phyloP scores from a whole-genome alignment of 2,797 vertebrate species.

The Salarias fasciatus region DNA sequence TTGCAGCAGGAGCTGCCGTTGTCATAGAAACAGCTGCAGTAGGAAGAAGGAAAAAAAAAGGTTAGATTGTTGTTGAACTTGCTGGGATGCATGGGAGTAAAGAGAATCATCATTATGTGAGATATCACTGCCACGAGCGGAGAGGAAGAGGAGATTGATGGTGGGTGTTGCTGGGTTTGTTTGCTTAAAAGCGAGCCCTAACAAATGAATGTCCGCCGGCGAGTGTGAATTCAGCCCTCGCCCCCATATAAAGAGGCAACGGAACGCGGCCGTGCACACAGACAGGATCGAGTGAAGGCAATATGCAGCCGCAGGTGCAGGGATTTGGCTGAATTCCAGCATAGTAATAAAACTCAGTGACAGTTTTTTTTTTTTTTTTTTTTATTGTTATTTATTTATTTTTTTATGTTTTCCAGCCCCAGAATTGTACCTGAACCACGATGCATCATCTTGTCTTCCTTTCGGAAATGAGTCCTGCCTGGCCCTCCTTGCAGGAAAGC shows the following conservation, averaged over 20 bases:
- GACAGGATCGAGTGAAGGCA: constrained; percentile 42
- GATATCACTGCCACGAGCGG: constrained; percentile 52
- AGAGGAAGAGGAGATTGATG: constrained; percentile 30
- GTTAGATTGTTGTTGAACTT: constrained; percentile 78
- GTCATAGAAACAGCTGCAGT: constrained; percentile 83
- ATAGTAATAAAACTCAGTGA: constrained; percentile 61
- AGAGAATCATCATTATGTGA: constrained; percentile 74
- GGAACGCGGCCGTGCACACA: constrained; percentile 10
- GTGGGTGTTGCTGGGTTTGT: constrained; percentile 58
- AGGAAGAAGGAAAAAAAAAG: constrained; percentile 56
- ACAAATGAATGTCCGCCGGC: constrained; percentile 46
- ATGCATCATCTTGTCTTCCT: constrained; percentile 56
- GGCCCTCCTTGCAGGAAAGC: constrained; percentile 50
- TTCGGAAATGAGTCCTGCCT: constrained; percentile 52
- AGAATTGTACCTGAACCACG: constrained; percentile 44
- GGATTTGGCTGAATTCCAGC: constrained; percentile 60
- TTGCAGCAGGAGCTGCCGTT: constrained; percentile 74
- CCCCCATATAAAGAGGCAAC: constrained; percentile 25
- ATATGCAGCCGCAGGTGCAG: constrained; percentile 50
- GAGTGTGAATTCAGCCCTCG: constrained; percentile 33
- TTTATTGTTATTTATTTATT: too few species aligned
- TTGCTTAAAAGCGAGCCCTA: constrained; percentile 57
- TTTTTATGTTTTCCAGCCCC: constrained; percentile 48
- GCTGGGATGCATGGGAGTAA: constrained; percentile 70
- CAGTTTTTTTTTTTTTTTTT: constrained; percentile 32